A percentile compares a stretch with the other conserved stretches of the same genome.
Evolutionary conservation across 1,140 invertebrate genomes (phyloP).

Genomic region (Drosophila melanogaster): Release_6_plus_ISO1_MT NC_004354.4:11884001-11884500

Average conservation of each 20-base stretch:
- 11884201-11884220: constrained; percentile 22
- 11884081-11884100: no score
- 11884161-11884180: not conserved
- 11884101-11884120: no score
- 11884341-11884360: constrained; percentile 20
- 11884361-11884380: constrained; percentile 28
- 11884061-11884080: no score
- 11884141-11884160: not conserved
- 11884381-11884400: constrained; percentile 65
- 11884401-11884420: constrained; percentile 47
- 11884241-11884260: constrained; percentile 28
- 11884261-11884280: constrained; percentile 17
- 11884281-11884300: constrained; percentile 12
- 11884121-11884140: no score
- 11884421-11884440: not conserved
- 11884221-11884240: constrained; percentile 19
- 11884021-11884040: not conserved
- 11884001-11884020: not conserved
- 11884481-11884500: not conserved
- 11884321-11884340: constrained; percentile 1
- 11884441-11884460: constrained; percentile 19
- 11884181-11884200: not conserved
- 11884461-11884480: constrained; percentile 9
- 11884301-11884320: constrained; percentile 1
- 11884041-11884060: no score